Evolutionary conservation across 2,888 invertebrate species (phyloP).

Genomic region (Gymnoscelis rufifasciata): DNA sequence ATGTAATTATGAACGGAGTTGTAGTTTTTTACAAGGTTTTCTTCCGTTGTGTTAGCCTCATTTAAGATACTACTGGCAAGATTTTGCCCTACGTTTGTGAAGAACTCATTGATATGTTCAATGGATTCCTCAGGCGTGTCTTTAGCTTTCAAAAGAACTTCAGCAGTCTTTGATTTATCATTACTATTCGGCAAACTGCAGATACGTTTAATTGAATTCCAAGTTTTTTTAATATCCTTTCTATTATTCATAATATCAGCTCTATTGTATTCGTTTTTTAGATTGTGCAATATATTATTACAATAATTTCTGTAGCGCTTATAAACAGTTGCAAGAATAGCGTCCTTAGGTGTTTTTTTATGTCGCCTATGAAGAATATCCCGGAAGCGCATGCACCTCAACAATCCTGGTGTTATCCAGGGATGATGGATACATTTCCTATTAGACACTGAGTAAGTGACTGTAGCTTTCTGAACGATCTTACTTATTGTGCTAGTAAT

Average conservation of each 20-base stretch:
- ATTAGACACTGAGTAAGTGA: neutral
- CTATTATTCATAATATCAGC: neutral
- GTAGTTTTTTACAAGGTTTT: neutral
- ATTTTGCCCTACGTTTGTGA: neutral
- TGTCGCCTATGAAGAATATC: slow-evolving; percentile 3
- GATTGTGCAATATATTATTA: neutral
- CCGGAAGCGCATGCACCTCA: slow-evolving; percentile 5
- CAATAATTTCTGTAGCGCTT: slow-evolving; percentile 3
- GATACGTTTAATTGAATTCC: neutral
- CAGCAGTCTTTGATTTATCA: neutral
- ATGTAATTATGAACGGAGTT: neutral
- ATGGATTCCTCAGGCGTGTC: neutral
- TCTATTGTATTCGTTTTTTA: neutral
- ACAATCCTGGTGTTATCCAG: slow-evolving; percentile 4
- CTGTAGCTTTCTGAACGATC: neutral
- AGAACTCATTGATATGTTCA: neutral
- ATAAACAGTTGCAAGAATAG: neutral
- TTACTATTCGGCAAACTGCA: neutral
- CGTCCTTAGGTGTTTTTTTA: slow-evolving; percentile 6
- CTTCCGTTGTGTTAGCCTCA: neutral
- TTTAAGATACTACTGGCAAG: neutral
- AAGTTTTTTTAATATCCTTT: neutral
- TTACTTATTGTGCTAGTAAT: too few relatives aligned
- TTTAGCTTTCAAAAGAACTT: neutral
- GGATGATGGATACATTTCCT: neutral